These are phyloP conservation scores for Acrocera orbiculus DNA, from an alignment of 2,888 invertebrate species.

Conservation along the genomic window DNA sequence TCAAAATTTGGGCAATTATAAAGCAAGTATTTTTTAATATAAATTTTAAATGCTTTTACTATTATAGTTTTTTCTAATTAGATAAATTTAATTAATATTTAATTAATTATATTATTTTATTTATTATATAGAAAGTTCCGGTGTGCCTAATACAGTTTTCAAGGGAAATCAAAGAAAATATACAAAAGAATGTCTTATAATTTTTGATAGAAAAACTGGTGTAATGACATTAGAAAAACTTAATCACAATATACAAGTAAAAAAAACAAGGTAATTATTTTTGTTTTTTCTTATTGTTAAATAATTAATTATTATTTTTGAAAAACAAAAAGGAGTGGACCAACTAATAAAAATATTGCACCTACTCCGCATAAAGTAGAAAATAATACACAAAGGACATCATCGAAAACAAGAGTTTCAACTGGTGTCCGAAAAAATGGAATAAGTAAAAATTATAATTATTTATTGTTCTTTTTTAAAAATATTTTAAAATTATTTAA, in stretches of 20 bases:
- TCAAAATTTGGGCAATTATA: not conserved
- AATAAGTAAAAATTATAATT: conserved; percentile 19
- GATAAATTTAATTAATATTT: not conserved
- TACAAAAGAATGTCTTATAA: conserved; percentile 77
- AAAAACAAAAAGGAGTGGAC: conserved; percentile 21
- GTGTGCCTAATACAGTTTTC: conserved; percentile 80
- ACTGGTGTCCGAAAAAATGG: conserved; percentile 35
- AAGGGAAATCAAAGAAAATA: conserved; percentile 86
- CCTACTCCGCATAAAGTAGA: conserved; percentile 19
- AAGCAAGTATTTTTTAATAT: not conserved
- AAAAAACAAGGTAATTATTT: conserved; percentile 63
- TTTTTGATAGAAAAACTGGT: conserved; percentile 82
- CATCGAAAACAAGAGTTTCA: conserved; percentile 41
- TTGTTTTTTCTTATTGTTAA: not conserved
- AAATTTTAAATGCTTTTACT: not conserved
- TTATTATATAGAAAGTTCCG: conserved; percentile 56
- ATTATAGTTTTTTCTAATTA: not conserved
- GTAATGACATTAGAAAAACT: conserved; percentile 86
- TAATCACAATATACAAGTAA: conserved; percentile 78
- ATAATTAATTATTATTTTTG: not conserved
- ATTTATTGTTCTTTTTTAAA: not conserved
- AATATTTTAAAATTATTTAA: conserved; percentile 2
- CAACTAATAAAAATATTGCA: conserved; percentile 23
- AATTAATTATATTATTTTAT: conserved; percentile 4
- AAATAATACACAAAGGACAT: conserved; percentile 41